Evolutionary conservation across 2,888 invertebrate species (phyloP).

Genomic region (Entomobrya proxima): DNA sequence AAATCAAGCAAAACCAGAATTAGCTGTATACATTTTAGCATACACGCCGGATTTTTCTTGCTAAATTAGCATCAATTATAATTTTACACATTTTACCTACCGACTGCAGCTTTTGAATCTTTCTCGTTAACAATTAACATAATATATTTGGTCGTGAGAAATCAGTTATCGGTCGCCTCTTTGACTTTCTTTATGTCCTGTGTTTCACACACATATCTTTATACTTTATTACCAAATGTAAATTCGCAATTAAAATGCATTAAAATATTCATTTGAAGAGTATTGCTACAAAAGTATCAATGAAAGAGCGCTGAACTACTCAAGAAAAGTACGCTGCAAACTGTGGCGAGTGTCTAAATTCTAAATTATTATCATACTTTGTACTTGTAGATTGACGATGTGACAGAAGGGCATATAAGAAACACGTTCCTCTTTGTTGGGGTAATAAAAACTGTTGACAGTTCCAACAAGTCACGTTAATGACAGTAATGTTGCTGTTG

Average conservation of each 20-base stretch:
- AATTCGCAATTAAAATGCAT: slow-evolving; percentile 4
- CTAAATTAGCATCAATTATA: background rate
- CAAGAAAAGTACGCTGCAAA: too few species aligned
- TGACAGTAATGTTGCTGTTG: slow-evolving; percentile 62
- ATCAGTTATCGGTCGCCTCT: slow-evolving; percentile 14
- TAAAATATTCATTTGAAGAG: background rate
- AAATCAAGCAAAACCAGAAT: background rate
- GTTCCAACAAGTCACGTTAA: slow-evolving; percentile 55
- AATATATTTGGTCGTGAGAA: slow-evolving; percentile 40
- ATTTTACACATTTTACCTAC: background rate
- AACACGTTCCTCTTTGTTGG: background rate
- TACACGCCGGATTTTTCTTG: background rate
- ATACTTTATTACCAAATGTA: slow-evolving; percentile 21
- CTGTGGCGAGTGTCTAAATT: too few species aligned
- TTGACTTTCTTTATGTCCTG: slow-evolving; percentile 1
- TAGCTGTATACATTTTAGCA: background rate
- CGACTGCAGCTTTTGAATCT: background rate
- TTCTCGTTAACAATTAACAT: too few species aligned
- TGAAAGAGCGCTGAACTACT: too few species aligned
- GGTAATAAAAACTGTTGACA: slow-evolving; percentile 54
- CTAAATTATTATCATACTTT: slow-evolving; percentile 39
- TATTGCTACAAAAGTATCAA: too few species aligned
- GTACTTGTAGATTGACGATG: slow-evolving; percentile 26
- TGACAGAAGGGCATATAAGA: slow-evolving; percentile 40
- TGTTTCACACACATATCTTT: background rate